These are phyloP conservation scores for Cheilosia impressa DNA, from an alignment of 2,888 invertebrate species.

Conservation along the genomic window DNA sequence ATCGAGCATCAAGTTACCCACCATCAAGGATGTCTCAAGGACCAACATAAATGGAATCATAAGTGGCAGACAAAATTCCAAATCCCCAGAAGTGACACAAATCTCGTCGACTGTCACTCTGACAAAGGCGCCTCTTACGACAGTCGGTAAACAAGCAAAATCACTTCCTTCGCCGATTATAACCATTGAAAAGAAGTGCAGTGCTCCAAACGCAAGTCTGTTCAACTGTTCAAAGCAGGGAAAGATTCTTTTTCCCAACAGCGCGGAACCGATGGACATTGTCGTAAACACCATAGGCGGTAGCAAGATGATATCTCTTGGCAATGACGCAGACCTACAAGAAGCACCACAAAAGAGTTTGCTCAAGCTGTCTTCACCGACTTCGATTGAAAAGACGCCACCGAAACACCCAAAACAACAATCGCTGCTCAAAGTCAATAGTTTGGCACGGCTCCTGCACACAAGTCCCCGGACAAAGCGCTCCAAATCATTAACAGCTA, in stretches of 20 bases:
- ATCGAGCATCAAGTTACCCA: slow-evolving; percentile 29
- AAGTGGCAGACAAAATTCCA: slow-evolving; percentile 2
- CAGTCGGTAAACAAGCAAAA: slow-evolving; percentile 41
- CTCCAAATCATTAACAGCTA: slow-evolving; percentile 56
- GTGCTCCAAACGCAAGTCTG: slow-evolving; percentile 5
- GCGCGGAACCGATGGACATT: slow-evolving; percentile 41
- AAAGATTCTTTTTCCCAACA: slow-evolving; percentile 40
- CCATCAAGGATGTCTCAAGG: slow-evolving; percentile 38
- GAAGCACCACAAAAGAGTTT: slow-evolving; percentile 55
- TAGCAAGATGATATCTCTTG: slow-evolving; percentile 42
- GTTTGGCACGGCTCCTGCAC: slow-evolving; percentile 49
- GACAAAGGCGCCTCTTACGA: slow-evolving; percentile 37
- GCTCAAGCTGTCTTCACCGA: slow-evolving; percentile 36
- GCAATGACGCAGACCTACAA: slow-evolving; percentile 30
- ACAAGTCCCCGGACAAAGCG: slow-evolving; percentile 70
- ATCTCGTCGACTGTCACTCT: slow-evolving; percentile 69
- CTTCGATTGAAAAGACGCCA: slow-evolving; percentile 31
- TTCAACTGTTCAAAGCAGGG: slow-evolving; percentile 43
- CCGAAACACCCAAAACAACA: slow-evolving; percentile 48
- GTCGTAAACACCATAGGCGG: slow-evolving; percentile 47
- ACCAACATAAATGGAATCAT: slow-evolving; percentile 2
- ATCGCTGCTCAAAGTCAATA: slow-evolving; percentile 63
- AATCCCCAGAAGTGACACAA: slow-evolving; percentile 57
- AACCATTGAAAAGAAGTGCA: slow-evolving; percentile 60
- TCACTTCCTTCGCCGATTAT: slow-evolving; percentile 47